A percentile compares a stretch with the other conserved stretches of the same genome.
Conservation (phyloP, 2,113 vertebrate species). For the Eupsittula cactorum region DNA sequence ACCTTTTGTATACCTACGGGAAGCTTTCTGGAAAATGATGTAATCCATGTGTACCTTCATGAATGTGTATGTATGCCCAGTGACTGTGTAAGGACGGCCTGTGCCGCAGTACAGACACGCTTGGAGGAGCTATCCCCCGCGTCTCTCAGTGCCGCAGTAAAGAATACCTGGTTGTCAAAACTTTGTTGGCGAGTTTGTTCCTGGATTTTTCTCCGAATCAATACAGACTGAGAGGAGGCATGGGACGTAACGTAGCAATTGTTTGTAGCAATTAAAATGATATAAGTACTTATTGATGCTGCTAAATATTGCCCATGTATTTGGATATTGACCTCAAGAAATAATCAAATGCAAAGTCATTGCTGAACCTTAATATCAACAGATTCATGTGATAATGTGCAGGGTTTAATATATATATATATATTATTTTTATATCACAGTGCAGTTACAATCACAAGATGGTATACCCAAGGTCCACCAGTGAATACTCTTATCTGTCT, state of each 20-base stretch:
- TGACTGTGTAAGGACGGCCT: no score
- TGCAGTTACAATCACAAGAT: background rate
- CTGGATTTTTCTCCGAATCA: no score
- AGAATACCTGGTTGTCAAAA: no score
- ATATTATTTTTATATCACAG: background rate
- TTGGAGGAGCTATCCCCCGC: no score
- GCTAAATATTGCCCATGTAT: background rate
- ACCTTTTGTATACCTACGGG: no score
- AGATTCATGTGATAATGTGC: background rate
- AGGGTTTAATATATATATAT: background rate
- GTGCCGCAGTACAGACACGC: no score
- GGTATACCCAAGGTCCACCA: background rate
- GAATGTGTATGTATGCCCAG: no score
- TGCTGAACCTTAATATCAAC: background rate
- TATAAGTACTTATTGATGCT: background rate
- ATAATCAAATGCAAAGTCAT: background rate
- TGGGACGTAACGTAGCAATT: background rate
- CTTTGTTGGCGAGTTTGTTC: no score
- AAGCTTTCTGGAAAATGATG: no score
- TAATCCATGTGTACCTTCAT: no score
- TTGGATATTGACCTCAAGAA: background rate
- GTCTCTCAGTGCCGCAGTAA: no score
- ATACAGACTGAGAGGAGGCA: background rate
- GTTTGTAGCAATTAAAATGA: background rate
- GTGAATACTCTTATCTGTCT: background rate